Percentiles rank a stretch among this genome's conserved stretches.
Evolutionary conservation across 2,888 invertebrate species (phyloP).

Genomic region (Ormia ochracea): DNA sequence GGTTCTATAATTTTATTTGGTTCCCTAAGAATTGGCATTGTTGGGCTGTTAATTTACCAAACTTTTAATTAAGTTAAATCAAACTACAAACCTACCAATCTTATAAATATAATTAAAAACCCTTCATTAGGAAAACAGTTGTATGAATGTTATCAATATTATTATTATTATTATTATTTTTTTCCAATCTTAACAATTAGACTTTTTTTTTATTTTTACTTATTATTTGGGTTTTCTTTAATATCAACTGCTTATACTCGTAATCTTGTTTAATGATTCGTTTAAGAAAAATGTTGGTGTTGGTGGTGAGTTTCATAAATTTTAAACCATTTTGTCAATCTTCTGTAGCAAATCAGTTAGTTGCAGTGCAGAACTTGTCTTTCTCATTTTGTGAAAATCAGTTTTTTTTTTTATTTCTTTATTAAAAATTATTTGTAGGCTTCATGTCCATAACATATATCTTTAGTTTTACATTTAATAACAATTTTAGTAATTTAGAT

Average conservation of each 20-base stretch:
- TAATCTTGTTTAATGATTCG: conserved; percentile 15
- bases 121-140: conserved; percentile 28
- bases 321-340: too few relatives aligned
- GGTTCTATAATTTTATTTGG: conserved; percentile 3
- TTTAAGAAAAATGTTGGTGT: conserved; percentile 6
- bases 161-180: background rate
- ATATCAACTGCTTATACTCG: conserved; percentile 36
- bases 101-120: conserved; percentile 15
- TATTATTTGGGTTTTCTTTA: too few relatives aligned
- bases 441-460: background rate
- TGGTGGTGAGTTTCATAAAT: conserved; percentile 13
- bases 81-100: conserved; percentile 1
- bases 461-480: conserved; percentile 1
- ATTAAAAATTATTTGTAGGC: background rate
- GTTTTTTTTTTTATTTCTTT: background rate
- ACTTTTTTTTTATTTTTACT: background rate
- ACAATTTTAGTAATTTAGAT: conserved; percentile 11
- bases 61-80: conserved; percentile 9
- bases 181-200: conserved; percentile 8
- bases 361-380: background rate
- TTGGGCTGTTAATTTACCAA: conserved; percentile 3
- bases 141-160: conserved; percentile 6
- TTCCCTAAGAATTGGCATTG: conserved; percentile 43
- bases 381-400: background rate
- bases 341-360: too few relatives aligned